Percentiles rank a stretch among this genome's conserved stretches.
These are phyloP conservation scores for Lasioglossum zephyrum DNA, from an alignment of 2,888 invertebrate species.

Conservation along the genomic window DNA sequence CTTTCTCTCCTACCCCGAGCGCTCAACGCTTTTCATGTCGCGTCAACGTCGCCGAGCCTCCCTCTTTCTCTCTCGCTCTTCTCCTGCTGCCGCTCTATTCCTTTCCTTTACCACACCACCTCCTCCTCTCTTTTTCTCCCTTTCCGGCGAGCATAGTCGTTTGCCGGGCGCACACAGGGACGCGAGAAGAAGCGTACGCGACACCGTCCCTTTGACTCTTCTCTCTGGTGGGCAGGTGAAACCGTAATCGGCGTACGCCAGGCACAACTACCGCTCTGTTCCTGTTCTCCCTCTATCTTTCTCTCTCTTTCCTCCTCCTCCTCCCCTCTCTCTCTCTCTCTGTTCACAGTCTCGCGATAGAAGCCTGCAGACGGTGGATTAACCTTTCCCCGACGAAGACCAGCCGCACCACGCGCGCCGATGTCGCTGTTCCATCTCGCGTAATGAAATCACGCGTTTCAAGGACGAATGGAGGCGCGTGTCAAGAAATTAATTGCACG, in stretches of 20 bases:
- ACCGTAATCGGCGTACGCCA: constrained; percentile 57
- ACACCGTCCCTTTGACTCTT: constrained; percentile 66
- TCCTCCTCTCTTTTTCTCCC: constrained; percentile 23
- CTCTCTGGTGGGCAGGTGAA: constrained; percentile 64
- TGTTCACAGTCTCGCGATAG: constrained; percentile 11
- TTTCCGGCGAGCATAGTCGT: constrained; percentile 28
- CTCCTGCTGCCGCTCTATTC: constrained; percentile 20
- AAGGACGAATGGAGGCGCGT: constrained; percentile 40
- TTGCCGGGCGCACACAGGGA: constrained; percentile 45
- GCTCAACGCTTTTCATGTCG: constrained; percentile 64
- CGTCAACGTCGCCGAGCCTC: constrained; percentile 48
- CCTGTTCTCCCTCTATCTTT: not conserved
- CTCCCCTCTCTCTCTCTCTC: not conserved
- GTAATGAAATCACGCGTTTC: constrained; percentile 61
- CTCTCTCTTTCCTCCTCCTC: no score
- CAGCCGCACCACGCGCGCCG: not conserved
- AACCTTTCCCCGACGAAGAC: constrained; percentile 49
- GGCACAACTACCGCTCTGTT: constrained; percentile 34
- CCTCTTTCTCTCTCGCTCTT: constrained; percentile 26
- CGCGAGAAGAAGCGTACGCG: constrained; percentile 68
- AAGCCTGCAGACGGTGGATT: constrained; percentile 49
- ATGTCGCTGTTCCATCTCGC: constrained; percentile 34
- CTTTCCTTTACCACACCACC: constrained; percentile 14
- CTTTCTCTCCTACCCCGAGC: constrained; percentile 8
- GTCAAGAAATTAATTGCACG: constrained; percentile 39